Percentiles rank a stretch among this genome's conserved stretches.
Evolutionary conservation across 2,888 invertebrate species (phyloP).

Genomic region (Hyppa rectilinea): DNA sequence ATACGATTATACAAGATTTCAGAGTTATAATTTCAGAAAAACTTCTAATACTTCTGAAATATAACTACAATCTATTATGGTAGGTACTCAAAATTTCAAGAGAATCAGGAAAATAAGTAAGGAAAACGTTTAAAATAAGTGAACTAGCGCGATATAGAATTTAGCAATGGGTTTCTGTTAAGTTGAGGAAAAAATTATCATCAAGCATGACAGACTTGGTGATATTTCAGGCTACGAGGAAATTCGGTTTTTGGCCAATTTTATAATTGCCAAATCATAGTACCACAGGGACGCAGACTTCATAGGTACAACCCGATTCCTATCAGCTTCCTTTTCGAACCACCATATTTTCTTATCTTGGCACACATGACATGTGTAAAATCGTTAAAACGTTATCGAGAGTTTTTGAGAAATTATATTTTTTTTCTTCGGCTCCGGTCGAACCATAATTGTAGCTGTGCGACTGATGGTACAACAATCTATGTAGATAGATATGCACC

Average conservation of each 20-base stretch:
- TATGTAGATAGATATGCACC: background rate
- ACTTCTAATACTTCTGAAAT: background rate
- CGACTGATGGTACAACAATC: no score
- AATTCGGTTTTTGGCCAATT: background rate
- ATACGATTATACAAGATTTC: conserved; percentile 28
- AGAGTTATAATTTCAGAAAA: conserved; percentile 5
- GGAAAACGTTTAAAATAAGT: no score
- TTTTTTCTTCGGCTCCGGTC: no score
- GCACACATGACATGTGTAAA: no score
- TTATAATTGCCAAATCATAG: background rate
- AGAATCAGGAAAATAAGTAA: background rate
- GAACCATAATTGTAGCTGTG: no score
- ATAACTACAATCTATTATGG: background rate
- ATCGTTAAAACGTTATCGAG: no score
- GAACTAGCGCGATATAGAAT: background rate
- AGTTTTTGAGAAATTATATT: no score
- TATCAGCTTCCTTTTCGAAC: no score
- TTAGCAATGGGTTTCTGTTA: background rate
- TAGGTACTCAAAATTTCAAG: no score
- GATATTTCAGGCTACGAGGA: conserved; percentile 2
- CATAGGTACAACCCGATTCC: no score
- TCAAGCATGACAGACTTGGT: background rate
- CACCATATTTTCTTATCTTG: no score
- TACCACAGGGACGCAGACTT: no score
- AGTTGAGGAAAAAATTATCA: background rate